Evolutionary conservation across 2,797 vertebrate genomes (phyloP).

Genomic region (Cryptoblepharus egeriae): DNA sequence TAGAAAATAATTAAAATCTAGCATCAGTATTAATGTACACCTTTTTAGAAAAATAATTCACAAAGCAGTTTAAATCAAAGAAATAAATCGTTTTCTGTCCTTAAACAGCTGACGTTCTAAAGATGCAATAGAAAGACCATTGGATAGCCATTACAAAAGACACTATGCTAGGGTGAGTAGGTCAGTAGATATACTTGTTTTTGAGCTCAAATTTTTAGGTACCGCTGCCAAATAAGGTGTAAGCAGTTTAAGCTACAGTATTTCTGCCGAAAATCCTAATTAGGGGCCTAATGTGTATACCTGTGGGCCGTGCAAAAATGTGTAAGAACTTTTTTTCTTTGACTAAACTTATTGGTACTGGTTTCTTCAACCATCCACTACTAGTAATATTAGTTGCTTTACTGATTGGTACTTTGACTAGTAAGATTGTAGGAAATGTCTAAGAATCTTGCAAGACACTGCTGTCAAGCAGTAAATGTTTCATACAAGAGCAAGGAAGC

Average conservation of each 20-base stretch:
- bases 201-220: neutral
- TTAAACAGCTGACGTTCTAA: too few relatives aligned
- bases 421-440: neutral
- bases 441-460: neutral
- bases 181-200: neutral
- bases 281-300: too few relatives aligned
- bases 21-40: neutral
- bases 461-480: neutral
- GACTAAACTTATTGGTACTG: neutral
- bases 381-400: neutral
- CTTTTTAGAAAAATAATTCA: too few relatives aligned
- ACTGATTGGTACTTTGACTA: neutral
- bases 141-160: too few relatives aligned
- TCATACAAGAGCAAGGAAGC: neutral
- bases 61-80: too few relatives aligned
- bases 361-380: neutral
- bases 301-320: too few relatives aligned
- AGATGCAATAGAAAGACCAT: too few relatives aligned
- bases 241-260: neutral
- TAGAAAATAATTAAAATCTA: neutral
- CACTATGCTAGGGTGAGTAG: too few relatives aligned
- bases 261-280: too few relatives aligned
- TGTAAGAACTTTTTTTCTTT: neutral
- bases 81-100: too few relatives aligned
- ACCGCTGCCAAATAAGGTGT: neutral